These are phyloP conservation scores for Jordanella pulchra DNA, from an alignment of 2,797 vertebrate genomes.

Conservation along the genomic window DNA sequence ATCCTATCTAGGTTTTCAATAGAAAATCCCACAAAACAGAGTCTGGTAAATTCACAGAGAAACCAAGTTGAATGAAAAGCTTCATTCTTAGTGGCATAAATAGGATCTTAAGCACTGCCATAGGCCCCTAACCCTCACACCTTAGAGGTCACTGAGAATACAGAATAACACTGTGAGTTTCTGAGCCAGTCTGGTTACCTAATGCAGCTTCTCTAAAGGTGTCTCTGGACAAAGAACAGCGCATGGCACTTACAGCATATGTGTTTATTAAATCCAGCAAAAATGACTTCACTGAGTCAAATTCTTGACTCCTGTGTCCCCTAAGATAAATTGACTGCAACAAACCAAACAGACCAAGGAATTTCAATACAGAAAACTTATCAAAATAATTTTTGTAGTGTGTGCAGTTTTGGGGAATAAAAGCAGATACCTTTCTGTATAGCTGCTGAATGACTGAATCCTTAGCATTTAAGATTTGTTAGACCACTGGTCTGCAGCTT, in stretches of 20 bases:
- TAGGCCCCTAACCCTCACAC: constrained; percentile 67
- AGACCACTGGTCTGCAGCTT: neutral
- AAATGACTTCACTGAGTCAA: constrained; percentile 2
- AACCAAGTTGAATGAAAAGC: constrained; percentile 55
- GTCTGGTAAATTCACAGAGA: constrained; percentile 38
- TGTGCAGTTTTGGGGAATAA: neutral
- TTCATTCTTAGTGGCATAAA: constrained; percentile 46
- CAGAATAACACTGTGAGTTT: constrained; percentile 59
- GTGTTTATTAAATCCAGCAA: constrained; percentile 15
- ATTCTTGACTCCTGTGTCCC: constrained; percentile 10
- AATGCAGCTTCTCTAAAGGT: constrained; percentile 51
- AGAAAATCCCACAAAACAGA: constrained; percentile 13
- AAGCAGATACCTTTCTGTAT: neutral
- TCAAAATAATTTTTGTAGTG: neutral
- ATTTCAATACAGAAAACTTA: neutral
- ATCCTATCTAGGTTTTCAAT: constrained; percentile 24
- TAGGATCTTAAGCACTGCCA: constrained; percentile 43
- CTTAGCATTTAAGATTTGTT: neutral
- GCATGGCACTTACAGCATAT: neutral
- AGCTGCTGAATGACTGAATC: too few relatives aligned
- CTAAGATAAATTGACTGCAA: neutral
- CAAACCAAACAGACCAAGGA: neutral
- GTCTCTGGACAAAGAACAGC: constrained; percentile 62
- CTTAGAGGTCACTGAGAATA: constrained; percentile 58
- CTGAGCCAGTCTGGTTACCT: constrained; percentile 50